These are phyloP conservation scores for Macrobrachium rosenbergii DNA, from an alignment of 1,140 invertebrate species.

Conservation along the genomic window DNA sequence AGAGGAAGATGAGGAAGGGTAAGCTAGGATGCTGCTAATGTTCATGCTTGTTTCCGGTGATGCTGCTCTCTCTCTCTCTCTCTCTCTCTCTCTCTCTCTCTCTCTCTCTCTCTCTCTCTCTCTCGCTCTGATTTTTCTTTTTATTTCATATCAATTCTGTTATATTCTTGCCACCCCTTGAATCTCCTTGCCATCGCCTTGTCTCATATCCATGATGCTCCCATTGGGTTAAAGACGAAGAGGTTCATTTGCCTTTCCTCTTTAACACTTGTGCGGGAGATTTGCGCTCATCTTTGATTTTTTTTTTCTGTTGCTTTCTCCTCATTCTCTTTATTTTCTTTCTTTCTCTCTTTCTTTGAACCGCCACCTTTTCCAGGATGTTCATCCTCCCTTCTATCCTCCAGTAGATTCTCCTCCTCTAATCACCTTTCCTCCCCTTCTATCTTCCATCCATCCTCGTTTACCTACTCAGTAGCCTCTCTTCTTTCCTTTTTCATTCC, in stretches of 20 bases:
- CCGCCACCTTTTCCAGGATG: too few species aligned
- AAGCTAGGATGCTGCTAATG: too few species aligned
- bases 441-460: not conserved
- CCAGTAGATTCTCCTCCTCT: not conserved
- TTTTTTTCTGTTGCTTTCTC: not conserved
- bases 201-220: not conserved
- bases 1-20: not conserved
- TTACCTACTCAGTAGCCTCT: too few species aligned
- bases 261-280: not conserved
- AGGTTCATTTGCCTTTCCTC: not conserved
- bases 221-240: too few species aligned
- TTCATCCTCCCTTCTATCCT: not conserved
- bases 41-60: too few species aligned
- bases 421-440: not conserved
- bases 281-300: not conserved
- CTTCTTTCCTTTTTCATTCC: not conserved
- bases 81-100: conserved; percentile 31
- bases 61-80: not conserved
- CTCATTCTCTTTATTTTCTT: not conserved
- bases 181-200: not conserved
- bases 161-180: not conserved
- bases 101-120: conserved; percentile 31
- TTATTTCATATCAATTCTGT: not conserved
- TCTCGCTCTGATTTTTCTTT: not conserved
- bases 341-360: not conserved